Evolutionary conservation across 2,797 vertebrate species (phyloP).

Genomic region (Lophotriccus pileatus): DNA sequence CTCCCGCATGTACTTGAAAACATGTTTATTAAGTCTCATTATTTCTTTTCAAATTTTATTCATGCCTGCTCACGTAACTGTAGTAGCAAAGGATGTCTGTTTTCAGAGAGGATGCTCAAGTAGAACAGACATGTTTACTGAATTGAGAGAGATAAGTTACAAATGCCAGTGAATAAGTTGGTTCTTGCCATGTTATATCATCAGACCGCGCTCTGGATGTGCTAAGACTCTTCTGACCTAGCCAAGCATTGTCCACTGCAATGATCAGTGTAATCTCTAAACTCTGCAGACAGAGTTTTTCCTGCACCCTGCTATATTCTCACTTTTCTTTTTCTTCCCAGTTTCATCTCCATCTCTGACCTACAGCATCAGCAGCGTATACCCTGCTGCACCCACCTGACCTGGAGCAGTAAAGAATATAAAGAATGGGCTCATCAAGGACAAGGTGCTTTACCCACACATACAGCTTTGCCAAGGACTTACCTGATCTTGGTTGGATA

Average conservation of each 20-base stretch:
- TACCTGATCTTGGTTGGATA: slow-evolving; percentile 86
- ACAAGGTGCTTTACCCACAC: slow-evolving; percentile 43
- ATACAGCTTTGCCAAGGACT: slow-evolving; percentile 73
- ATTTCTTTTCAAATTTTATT: background rate
- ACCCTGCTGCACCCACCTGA: slow-evolving; percentile 86
- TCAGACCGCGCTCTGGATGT: background rate
- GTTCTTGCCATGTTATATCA: background rate
- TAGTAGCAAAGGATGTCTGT: background rate
- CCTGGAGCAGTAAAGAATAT: slow-evolving; percentile 82
- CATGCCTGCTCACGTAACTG: background rate
- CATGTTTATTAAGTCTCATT: background rate
- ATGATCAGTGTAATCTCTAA: background rate
- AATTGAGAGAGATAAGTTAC: background rate
- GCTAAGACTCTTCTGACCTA: background rate
- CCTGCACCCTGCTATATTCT: background rate
- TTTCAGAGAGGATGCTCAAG: background rate
- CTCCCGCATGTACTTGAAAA: background rate
- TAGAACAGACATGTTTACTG: background rate
- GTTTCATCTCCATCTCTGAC: slow-evolving; percentile 81
- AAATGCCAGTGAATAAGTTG: background rate
- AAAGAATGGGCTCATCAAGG: slow-evolving; percentile 77
- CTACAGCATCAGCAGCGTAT: slow-evolving; percentile 77
- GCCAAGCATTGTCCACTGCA: background rate
- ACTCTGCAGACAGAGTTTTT: background rate
- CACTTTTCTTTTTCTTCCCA: background rate